Evolutionary conservation across 2,888 invertebrate genomes (phyloP), one percentile per base, ranked within the genome.

Genomic region (Drepana falcataria): DNA sequence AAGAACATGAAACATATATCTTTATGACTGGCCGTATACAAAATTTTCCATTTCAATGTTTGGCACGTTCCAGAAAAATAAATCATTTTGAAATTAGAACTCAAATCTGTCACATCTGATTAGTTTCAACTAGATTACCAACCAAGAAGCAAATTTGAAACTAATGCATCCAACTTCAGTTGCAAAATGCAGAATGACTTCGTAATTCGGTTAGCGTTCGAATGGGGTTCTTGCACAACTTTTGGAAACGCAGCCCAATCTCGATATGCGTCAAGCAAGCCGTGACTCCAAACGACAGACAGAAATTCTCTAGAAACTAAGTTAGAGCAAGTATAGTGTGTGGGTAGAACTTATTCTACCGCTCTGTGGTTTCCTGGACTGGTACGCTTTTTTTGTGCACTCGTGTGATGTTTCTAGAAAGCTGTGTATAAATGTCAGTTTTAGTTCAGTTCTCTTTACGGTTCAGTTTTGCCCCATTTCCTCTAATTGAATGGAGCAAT

Each of bases 301-400:
- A 34, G 54, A 57, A 63, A 71, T 57, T 61, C 52, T 53, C 49
- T 52, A 54, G 49, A 58, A 69, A 71, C 65, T 58, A 59, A 66
- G 64, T 66, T 65, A 59, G 55, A 64, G 64, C 58, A 58, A 66
- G 61, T 66, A 40, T 44, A 53, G 59, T 48, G 53, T 48, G 53
- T 56, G 57, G 55, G 47, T 51, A 2, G n/a, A 68, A 71, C 61
- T 64, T 66, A 71, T 63, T 66, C 59, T 57, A 58, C 60, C 59
- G 62, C 64, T 60, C 57, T 59, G 62, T 56, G 69, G 68, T 35
- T 69, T 67, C 58, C 55, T 56, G 53, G 59, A 66, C 60, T 73
- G 64, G 60, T 55, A 53, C 61, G 55, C 65, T 68, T 68, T 74
- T 69, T 72, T 68, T 66, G 21, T 21, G 65, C 59, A 62, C 59